Conservation (phyloP, 2,888 invertebrate genomes). For the Asteroscopus sphinx region DNA sequence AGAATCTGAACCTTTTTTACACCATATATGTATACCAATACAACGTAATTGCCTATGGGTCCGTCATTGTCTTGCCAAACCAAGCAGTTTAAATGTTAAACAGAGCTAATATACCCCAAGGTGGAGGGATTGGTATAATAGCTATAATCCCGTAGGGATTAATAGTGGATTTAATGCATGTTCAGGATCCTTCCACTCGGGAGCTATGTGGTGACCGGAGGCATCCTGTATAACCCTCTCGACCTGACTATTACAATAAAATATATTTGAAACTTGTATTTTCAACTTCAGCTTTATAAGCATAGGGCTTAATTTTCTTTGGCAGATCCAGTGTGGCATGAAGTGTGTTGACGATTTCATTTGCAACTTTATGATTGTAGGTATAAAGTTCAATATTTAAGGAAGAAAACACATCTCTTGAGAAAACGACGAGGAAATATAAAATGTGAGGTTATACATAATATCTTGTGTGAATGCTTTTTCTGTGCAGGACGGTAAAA, state of each 20-base stretch:
- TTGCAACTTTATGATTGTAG: conserved; percentile 10
- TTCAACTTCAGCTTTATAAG: not conserved
- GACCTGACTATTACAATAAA: conserved; percentile 17
- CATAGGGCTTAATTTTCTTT: conserved; percentile 16
- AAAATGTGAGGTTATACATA: conserved; percentile 4
- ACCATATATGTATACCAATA: conserved; percentile 8
- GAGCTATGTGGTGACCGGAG: conserved; percentile 41
- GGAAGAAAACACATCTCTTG: conserved; percentile 11
- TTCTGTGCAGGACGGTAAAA: too few relatives aligned
- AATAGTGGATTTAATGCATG: conserved; percentile 55
- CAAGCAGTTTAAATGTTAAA: conserved; percentile 54
- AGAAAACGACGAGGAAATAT: conserved; percentile 8
- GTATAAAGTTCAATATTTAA: conserved; percentile 16
- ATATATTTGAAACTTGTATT: conserved; percentile 14
- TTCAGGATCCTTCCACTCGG: conserved; percentile 35
- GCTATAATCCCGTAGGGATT: conserved; percentile 52
- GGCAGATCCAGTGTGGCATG: not conserved
- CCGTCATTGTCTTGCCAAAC: conserved; percentile 26
- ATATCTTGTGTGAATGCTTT: too few relatives aligned
- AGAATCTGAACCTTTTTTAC: not conserved
- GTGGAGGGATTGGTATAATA: conserved; percentile 46
- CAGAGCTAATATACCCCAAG: conserved; percentile 50
- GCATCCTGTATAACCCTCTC: conserved; percentile 17
- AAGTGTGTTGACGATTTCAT: conserved; percentile 7
- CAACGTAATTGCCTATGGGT: conserved; percentile 13